Evolutionary conservation across 2,113 vertebrate genomes (phyloP).

Genomic region (Vulpes ferrilata): DNA sequence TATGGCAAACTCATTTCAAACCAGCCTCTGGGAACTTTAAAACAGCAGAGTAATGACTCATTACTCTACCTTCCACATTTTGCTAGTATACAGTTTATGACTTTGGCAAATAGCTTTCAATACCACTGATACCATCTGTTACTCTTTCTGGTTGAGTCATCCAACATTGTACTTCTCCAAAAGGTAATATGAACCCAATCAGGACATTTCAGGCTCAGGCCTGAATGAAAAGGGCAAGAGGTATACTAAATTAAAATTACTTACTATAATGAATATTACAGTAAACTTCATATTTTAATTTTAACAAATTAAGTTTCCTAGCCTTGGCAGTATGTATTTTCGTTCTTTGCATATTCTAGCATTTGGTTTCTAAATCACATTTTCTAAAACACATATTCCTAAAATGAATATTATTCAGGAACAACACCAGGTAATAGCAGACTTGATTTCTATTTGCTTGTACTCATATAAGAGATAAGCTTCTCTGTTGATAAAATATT

Average conservation of each 20-base stretch:
- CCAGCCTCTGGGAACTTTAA: constrained; percentile 50
- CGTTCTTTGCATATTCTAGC: background rate
- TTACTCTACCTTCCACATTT: constrained; percentile 55
- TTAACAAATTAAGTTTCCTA: background rate
- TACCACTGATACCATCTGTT: constrained; percentile 60
- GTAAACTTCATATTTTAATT: background rate
- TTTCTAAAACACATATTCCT: background rate
- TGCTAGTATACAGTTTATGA: constrained; percentile 70
- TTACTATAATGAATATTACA: background rate
- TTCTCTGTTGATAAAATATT: constrained; percentile 10
- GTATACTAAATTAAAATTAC: constrained; percentile 17
- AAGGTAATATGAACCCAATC: background rate
- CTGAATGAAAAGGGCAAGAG: constrained; percentile 26
- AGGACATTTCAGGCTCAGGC: background rate
- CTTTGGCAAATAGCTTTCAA: constrained; percentile 55
- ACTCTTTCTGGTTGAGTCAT: constrained; percentile 25
- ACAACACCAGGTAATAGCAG: background rate
- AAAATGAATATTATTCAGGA: background rate
- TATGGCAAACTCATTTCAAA: constrained; percentile 57
- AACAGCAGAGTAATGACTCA: constrained; percentile 56
- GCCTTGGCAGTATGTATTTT: background rate
- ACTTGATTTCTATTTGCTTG: background rate
- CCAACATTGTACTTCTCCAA: background rate
- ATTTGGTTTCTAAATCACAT: background rate
- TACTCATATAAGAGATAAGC: background rate